Evolutionary conservation across 2,888 invertebrate genomes (phyloP), one percentile per base, ranked within the genome.

Genomic region (Lordiphosa fenestrarum): DNA sequence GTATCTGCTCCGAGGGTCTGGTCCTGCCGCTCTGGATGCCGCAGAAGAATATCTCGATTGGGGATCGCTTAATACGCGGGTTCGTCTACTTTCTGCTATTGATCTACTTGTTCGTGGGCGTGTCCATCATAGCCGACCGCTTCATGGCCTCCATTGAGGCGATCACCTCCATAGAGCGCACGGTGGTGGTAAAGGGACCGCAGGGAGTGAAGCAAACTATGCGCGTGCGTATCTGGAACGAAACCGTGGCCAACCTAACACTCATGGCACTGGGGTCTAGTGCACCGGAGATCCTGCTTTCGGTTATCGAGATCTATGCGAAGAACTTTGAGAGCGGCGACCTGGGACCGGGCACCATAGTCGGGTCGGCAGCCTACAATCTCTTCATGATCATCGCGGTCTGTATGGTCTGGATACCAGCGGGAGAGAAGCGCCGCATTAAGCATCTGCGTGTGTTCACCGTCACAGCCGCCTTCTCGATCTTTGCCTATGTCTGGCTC

Each of bases 81-180:
- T 85, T 94, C 66, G 94, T 97, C 64, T 99, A 99, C 91, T 97
- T 99, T 91, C 76, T 96, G 49, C 91, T 93, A 44, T 93, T 99
- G 90, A 91, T 95, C 83, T 99, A 98, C 90, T 93, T 99, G 88
- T 99, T 99, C 91, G 95, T 99, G 87, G 99, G 99, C 55, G 98
- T 99, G 42, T 98, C 99, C 76, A 98, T 99, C 89, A 95, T 99
- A 71, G 98, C 99, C 74, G 99, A 99, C 89, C 94, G 98, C 60
- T 99, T 99, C 91, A 99, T 99, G 99, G 97, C 98, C 39, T 95
- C 98, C 83, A 99, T 99, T 88, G 99, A 99, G 92, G 98, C 98
- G 73, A 99, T 99, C 89, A 99, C 99, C 51, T 98, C 98, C 0
- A 95, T 98, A 89, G 99, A 99, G 89, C 95, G 96, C 84, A 97